Evolutionary conservation across 2,888 invertebrate genomes (phyloP).

Genomic region (Zygothrica quintamaculata): DNA sequence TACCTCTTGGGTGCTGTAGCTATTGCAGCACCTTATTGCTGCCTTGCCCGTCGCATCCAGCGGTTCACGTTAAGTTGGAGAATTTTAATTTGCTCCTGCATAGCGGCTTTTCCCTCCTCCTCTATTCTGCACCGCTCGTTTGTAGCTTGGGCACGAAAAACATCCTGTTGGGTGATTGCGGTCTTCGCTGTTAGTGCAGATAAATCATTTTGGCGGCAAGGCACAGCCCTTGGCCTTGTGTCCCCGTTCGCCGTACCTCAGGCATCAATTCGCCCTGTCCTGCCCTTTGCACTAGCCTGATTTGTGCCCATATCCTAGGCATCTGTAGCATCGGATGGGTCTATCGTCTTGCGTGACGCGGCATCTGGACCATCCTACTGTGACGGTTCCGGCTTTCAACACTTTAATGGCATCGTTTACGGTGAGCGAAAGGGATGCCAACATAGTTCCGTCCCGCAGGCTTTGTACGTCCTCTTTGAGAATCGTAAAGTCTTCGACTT

Average conservation of each 20-base stretch:
- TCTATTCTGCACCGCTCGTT: not conserved
- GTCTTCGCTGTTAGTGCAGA: not conserved
- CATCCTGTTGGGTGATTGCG: constrained; percentile 1
- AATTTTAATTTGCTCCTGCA: not conserved
- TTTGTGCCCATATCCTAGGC: constrained; percentile 1
- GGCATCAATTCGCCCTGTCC: constrained; percentile 1
- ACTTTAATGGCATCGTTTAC: not conserved
- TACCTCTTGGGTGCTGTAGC: not conserved
- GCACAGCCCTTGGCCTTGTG: constrained; percentile 1
- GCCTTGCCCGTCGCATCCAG: not conserved
- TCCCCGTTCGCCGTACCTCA: not conserved
- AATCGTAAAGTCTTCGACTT: not conserved
- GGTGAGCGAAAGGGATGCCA: not conserved
- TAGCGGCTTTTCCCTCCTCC: too few relatives aligned
- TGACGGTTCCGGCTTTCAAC: not conserved
- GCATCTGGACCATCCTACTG: not conserved
- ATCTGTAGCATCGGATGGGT: not conserved
- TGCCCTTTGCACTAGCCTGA: not conserved
- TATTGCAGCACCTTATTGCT: not conserved
- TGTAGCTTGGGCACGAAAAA: not conserved
- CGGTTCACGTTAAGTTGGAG: constrained; percentile 2
- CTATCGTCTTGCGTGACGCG: not conserved
- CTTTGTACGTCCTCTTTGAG: not conserved
- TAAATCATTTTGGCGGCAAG: not conserved
- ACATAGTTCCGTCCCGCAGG: constrained; percentile 1